These are phyloP conservation scores for Pocillopora grandis DNA, from an alignment of 92 coral and sea anemone species.

Conservation along the genomic window DNA sequence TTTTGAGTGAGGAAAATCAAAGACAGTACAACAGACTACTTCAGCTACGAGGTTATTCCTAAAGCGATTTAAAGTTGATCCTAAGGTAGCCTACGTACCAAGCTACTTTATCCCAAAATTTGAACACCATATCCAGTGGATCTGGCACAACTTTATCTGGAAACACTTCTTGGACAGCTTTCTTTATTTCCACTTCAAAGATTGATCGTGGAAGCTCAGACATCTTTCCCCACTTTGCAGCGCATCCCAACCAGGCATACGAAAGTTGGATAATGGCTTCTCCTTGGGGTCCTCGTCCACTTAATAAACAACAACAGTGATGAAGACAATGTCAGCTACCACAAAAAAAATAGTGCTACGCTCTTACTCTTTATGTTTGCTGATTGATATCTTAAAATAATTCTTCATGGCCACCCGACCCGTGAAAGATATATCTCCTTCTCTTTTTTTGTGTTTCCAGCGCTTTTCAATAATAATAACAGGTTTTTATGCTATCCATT, in stretches of 20 bases:
- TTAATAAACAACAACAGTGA: not conserved
- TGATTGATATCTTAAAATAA: too few relatives aligned
- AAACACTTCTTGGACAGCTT: conserved; percentile 1
- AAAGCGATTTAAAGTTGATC: too few relatives aligned
- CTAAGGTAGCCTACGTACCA: not conserved
- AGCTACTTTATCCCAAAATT: not conserved
- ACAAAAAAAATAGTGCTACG: not conserved
- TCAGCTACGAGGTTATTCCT: too few relatives aligned
- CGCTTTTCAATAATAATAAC: too few relatives aligned
- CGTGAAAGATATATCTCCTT: too few relatives aligned
- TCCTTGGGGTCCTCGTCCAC: conserved; percentile 1
- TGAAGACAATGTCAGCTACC: not conserved
- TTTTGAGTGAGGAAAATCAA: too few relatives aligned
- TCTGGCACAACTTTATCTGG: not conserved
- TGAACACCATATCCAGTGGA: not conserved
- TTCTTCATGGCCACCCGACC: too few relatives aligned
- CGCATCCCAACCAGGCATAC: not conserved
- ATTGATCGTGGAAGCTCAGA: not conserved
- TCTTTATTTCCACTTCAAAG: not conserved
- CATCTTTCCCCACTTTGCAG: not conserved
- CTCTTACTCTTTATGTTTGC: not conserved
- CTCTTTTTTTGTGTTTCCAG: too few relatives aligned
- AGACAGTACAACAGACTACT: too few relatives aligned
- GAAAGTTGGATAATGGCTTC: not conserved
- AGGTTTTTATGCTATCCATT: too few relatives aligned